phyloP scores from a whole-genome alignment of 2,797 vertebrate genomes.

The Sebastolobus altivelis region DNA sequence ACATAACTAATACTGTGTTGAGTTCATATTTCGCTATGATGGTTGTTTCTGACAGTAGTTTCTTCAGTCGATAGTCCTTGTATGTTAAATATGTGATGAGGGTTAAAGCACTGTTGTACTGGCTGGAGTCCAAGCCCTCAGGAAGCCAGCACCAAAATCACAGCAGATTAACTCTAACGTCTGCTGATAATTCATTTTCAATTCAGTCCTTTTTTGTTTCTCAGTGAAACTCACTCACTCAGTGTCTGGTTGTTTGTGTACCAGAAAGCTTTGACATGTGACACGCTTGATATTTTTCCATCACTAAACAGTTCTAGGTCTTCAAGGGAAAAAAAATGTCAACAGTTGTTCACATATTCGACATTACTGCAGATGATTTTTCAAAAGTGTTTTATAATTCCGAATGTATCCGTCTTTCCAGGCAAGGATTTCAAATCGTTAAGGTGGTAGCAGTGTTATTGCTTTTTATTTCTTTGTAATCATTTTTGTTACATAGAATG shows the following conservation, averaged over 20 bases:
- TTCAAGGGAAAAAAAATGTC: neutral
- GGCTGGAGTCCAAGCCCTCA: neutral
- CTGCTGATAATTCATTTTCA: neutral
- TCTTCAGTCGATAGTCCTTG: neutral
- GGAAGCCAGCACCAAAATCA: conserved; percentile 4
- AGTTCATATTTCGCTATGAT: neutral
- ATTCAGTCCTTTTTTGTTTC: neutral
- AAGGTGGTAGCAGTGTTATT: neutral
- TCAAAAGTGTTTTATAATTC: neutral
- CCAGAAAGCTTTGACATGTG: conserved; percentile 4
- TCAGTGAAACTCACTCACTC: neutral
- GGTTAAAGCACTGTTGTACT: neutral
- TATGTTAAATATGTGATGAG: neutral
- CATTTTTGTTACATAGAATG: neutral
- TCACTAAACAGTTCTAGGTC: neutral
- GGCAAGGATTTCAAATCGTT: neutral
- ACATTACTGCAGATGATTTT: neutral
- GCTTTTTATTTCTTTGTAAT: neutral
- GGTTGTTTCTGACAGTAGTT: neutral
- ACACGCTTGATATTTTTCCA: neutral
- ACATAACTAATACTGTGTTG: neutral
- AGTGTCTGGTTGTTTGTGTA: neutral
- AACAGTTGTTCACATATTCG: neutral
- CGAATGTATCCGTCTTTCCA: neutral
- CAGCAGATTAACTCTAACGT: neutral